Evolutionary conservation across 2,113 vertebrate genomes (phyloP).

Genomic region (Varanus komodoensis): DNA sequence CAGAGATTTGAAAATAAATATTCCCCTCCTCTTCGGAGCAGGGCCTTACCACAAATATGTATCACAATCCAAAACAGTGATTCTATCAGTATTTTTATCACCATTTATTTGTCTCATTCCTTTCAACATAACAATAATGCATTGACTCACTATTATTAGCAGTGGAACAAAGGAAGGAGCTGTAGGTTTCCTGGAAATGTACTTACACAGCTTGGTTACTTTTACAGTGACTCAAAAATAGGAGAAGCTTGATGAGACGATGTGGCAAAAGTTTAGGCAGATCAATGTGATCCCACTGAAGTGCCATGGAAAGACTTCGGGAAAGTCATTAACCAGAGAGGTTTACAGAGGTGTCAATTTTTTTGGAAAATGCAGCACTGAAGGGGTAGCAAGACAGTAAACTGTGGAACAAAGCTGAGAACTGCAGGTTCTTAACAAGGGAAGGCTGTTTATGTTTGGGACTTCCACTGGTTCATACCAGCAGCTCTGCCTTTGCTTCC

Average conservation of each 20-base stretch:
- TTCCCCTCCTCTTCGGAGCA: background rate
- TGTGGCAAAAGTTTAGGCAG: background rate
- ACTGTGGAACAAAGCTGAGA: background rate
- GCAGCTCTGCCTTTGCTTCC: background rate
- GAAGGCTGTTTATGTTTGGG: background rate
- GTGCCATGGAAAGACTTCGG: conserved; percentile 2
- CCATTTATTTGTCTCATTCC: background rate
- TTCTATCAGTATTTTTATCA: background rate
- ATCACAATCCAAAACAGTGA: background rate
- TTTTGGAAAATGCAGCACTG: background rate
- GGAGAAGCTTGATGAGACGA: conserved; percentile 10
- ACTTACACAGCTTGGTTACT: background rate
- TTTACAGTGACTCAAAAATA: background rate
- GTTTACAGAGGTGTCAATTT: background rate
- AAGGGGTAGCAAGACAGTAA: conserved; percentile 14
- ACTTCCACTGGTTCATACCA: background rate
- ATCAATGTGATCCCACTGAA: conserved; percentile 19
- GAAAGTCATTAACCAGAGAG: background rate
- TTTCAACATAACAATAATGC: background rate
- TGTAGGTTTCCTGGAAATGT: background rate
- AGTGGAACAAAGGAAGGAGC: accelerated
- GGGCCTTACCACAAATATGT: background rate
- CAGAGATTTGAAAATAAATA: background rate
- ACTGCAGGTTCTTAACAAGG: background rate
- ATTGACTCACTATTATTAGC: background rate